phyloP scores from a whole-genome alignment of 2,888 invertebrate genomes.

The Drosophila affinis region DNA sequence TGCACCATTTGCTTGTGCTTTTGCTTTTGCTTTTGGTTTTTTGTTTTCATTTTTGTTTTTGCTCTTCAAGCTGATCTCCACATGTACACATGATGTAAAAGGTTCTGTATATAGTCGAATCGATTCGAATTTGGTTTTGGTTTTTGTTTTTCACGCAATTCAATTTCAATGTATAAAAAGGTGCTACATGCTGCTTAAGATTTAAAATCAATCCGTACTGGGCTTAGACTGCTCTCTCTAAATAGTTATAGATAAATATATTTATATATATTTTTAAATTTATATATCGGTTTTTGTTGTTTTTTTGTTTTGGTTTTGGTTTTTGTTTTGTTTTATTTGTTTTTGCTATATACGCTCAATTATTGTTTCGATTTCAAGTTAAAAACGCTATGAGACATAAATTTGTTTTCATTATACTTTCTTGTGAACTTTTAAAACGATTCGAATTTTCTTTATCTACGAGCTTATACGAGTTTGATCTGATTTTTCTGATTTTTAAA shows the following conservation, averaged over 20 bases:
- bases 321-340: constrained; percentile 45
- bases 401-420: constrained; percentile 8
- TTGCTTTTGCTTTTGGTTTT: not conserved
- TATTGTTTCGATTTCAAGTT: constrained; percentile 70
- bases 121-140: constrained; percentile 37
- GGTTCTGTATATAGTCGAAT: constrained; percentile 18
- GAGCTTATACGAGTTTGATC: constrained; percentile 28
- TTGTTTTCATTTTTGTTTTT: constrained; percentile 4
- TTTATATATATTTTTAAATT: constrained; percentile 38
- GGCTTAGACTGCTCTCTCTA: constrained; percentile 42
- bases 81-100: constrained; percentile 51
- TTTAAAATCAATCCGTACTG: constrained; percentile 66
- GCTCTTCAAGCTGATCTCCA: constrained; percentile 6
- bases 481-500: constrained; percentile 28
- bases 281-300: constrained; percentile 20
- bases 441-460: constrained; percentile 39
- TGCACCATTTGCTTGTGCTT: not conserved
- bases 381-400: constrained; percentile 53
- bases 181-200: constrained; percentile 57
- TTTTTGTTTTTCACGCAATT: constrained; percentile 19
- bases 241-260: constrained; percentile 51
- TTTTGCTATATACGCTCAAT: constrained; percentile 67
- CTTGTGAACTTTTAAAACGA: constrained; percentile 39
- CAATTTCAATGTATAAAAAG: constrained; percentile 64
- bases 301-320: constrained; percentile 35